Evolutionary conservation across 64 coral and sea anemone genomes (phyloP), one percentile per base, ranked within the genome.

Genomic region (Porites lutea): DNA sequence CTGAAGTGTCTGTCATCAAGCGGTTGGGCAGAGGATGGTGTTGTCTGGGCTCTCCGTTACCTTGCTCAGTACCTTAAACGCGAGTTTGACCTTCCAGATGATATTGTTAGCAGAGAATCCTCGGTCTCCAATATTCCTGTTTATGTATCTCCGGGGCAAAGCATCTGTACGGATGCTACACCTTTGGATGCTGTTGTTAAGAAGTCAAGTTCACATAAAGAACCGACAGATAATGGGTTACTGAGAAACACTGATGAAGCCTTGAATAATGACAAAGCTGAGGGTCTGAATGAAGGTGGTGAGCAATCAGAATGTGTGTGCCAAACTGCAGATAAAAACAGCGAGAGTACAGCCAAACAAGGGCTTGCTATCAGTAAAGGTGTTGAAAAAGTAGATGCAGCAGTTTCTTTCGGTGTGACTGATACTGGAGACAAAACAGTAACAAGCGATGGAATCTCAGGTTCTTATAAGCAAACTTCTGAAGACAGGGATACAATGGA

Each of bases 21-120:
- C 71, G 97, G 92, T 74, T 94, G 95, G 94, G 80, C 78, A 78
- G 97, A 99, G 74, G 94, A 99, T 76, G 97, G 97, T 19, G 88
- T 96, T 45, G 65, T 93, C 5, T 99, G 97, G 97, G 83, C 89
- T 3, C 75, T 99, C 63, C 87, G 93, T 49, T 99, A 99, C 71
- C 89, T 96, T 13, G 45, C 86, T 61, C 91, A 82, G 2, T 99
- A 96, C 77, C 94, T 99, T 21, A 96, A 90, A 69, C 76, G 75
- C 27, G 97, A 96, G 64, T 98, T 93, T 65, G 73, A 85, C 59
- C 89, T 93, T 60, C 88, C 87, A 77, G 91, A 79, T 43, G 90
- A 84, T 19, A 16, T 44, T 2, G 12, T 51, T 5, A 19, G 44
- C 16, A 51, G 19, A 22, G 81, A 47, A 14, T 0, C 13, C 11